Percentiles rank a stretch among this genome's conserved stretches.
Evolutionary conservation across 2,113 vertebrate species (phyloP).

Genomic region (Argyrosomus japonicus): DNA sequence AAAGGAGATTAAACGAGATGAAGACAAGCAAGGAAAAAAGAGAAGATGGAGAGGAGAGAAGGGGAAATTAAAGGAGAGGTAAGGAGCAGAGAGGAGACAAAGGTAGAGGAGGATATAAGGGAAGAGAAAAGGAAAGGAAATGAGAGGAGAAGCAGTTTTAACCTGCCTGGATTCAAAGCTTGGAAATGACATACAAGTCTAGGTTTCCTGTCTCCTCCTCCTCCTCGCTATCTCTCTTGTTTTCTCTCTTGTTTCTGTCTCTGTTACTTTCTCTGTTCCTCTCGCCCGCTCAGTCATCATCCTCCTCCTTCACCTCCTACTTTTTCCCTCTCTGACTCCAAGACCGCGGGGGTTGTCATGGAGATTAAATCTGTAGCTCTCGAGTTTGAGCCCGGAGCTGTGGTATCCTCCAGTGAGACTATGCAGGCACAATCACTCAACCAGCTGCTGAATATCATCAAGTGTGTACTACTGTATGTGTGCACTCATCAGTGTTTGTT

Average conservation of each 20-base stretch:
- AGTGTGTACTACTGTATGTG: neutral
- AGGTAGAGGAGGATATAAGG: neutral
- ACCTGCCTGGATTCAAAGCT: constrained; percentile 4
- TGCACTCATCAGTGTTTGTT: constrained; percentile 1
- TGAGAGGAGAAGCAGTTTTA: neutral
- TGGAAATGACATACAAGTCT: constrained; percentile 47
- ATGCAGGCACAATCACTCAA: constrained; percentile 61
- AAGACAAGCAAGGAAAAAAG: neutral
- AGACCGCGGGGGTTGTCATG: constrained; percentile 84
- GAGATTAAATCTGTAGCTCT: constrained; percentile 82
- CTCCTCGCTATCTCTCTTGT: constrained; percentile 1
- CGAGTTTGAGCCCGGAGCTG: constrained; percentile 67
- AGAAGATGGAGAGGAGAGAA: neutral
- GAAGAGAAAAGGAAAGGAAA: neutral
- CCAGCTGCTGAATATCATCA: constrained; percentile 39
- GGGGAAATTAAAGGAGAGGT: neutral
- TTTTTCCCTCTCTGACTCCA: constrained; percentile 60
- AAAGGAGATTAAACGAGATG: neutral
- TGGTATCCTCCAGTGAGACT: constrained; percentile 58
- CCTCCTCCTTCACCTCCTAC: constrained; percentile 65
- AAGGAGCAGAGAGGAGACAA: neutral
- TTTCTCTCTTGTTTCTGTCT: constrained; percentile 20
- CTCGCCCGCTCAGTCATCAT: constrained; percentile 49
- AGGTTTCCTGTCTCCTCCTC: constrained; percentile 45
- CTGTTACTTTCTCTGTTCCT: constrained; percentile 48